Evolutionary conservation across 2,888 invertebrate species (phyloP).

Genomic region (Dermolepida albohirtum): DNA sequence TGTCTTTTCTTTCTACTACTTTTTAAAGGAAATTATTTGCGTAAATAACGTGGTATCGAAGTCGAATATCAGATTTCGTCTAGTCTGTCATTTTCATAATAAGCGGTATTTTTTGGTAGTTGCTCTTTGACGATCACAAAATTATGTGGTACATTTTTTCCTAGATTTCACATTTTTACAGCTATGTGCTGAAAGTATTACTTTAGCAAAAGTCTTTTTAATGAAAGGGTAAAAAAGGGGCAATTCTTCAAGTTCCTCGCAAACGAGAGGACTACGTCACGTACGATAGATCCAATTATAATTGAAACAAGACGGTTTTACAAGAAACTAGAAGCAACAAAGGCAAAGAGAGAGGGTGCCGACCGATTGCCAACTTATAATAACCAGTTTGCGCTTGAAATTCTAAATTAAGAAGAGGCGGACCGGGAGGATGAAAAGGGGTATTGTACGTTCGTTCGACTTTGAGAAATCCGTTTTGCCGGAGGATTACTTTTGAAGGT

Average conservation of each 20-base stretch:
- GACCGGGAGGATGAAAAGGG: neutral
- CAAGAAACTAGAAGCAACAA: constrained; percentile 18
- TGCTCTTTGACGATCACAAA: too few species aligned
- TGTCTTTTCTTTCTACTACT: too few species aligned
- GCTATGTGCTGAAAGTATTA: too few species aligned
- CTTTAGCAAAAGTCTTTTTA: too few species aligned
- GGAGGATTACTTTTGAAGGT: constrained; percentile 9
- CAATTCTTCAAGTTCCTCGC: constrained; percentile 23
- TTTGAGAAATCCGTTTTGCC: constrained; percentile 24
- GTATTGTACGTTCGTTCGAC: neutral
- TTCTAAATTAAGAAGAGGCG: constrained; percentile 38
- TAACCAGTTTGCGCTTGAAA: constrained; percentile 41
- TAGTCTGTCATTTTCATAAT: too few species aligned
- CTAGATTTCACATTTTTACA: too few species aligned
- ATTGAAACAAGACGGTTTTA: constrained; percentile 47
- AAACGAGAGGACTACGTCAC: constrained; percentile 46
- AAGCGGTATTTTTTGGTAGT: too few species aligned
- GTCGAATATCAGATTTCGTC: too few species aligned
- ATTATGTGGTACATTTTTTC: too few species aligned
- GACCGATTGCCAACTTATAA: constrained; percentile 46
- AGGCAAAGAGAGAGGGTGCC: constrained; percentile 29
- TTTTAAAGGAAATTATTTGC: too few species aligned
- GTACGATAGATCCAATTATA: constrained; percentile 53
- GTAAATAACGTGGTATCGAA: too few species aligned
- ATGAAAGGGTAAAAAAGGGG: constrained; percentile 1